phyloP scores from a whole-genome alignment of 2,797 vertebrate genomes.

The Karalla daura region DNA sequence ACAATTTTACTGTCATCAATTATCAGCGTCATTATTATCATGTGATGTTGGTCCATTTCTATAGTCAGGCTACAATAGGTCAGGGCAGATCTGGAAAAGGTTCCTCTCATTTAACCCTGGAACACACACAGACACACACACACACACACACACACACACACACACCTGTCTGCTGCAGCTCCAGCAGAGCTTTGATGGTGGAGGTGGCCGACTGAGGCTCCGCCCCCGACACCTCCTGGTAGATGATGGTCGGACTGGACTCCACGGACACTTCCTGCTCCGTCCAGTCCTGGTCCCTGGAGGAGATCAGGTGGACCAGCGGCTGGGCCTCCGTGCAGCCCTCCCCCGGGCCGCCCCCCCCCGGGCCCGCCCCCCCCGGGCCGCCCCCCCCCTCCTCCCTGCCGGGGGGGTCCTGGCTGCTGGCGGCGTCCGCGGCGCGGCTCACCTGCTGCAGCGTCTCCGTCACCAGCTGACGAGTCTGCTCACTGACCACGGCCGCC shows the following conservation, averaged over 20 bases:
- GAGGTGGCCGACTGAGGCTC: slow-evolving; percentile 97
- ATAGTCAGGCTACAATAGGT: too few relatives aligned
- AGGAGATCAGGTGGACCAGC: slow-evolving; percentile 93
- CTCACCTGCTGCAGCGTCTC: slow-evolving; percentile 96
- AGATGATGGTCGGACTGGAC: slow-evolving; percentile 91
- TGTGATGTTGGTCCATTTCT: too few relatives aligned
- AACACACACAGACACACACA: slow-evolving; percentile 60
- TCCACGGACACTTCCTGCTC: slow-evolving; percentile 97
- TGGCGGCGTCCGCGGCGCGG: slow-evolving; percentile 85
- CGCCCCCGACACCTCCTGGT: slow-evolving; percentile 91
- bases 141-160: slow-evolving; percentile 48
- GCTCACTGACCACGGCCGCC: slow-evolving; percentile 94
- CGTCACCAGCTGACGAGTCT: slow-evolving; percentile 94
- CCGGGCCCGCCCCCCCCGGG: slow-evolving; percentile 84
- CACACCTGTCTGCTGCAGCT: slow-evolving; percentile 97
- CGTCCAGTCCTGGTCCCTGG: slow-evolving; percentile 96
- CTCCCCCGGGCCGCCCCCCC: slow-evolving; percentile 86
- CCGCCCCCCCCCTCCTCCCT: slow-evolving; percentile 87
- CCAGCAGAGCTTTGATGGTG: slow-evolving; percentile 97
- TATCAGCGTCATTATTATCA: too few relatives aligned
- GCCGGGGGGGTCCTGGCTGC: too few relatives aligned
- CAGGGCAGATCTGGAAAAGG: too few relatives aligned
- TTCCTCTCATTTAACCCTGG: not conserved
- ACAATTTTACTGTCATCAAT: too few relatives aligned
- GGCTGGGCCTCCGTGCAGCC: slow-evolving; percentile 87